Evolutionary conservation across 2,888 invertebrate genomes (phyloP).

Genomic region (Synergus gifuensis): DNA sequence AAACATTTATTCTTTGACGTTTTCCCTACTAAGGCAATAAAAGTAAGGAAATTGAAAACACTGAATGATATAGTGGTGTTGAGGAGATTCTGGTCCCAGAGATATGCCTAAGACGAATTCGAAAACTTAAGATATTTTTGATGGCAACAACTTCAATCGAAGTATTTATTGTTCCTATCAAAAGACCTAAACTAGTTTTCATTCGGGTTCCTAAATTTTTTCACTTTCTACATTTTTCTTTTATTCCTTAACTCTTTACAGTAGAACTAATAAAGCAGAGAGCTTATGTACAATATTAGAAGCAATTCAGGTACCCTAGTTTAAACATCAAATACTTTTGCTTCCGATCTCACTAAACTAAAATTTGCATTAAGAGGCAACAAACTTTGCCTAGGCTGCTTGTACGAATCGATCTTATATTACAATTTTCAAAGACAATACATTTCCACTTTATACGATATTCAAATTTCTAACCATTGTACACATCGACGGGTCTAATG

Average conservation of each 20-base stretch:
- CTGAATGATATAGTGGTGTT: constrained; percentile 26
- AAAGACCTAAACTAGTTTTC: constrained; percentile 17
- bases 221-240: constrained; percentile 20
- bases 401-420: constrained; percentile 2
- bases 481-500: not conserved
- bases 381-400: not conserved
- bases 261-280: constrained; percentile 33
- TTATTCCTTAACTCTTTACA: not conserved
- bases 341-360: constrained; percentile 12
- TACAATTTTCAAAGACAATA: not conserved
- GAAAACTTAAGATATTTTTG: constrained; percentile 2
- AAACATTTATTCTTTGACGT: constrained; percentile 23
- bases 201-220: constrained; percentile 12
- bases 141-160: constrained; percentile 1
- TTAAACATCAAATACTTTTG: constrained; percentile 24
- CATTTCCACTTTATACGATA: not conserved
- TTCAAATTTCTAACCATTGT: not conserved
- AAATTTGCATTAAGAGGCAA: not conserved
- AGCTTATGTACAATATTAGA: constrained; percentile 37
- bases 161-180: not conserved
- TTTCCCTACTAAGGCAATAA: constrained; percentile 2
- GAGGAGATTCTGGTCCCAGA: constrained; percentile 37
- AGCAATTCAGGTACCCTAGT: constrained; percentile 14
- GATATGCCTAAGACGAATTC: constrained; percentile 28
- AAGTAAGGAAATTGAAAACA: constrained; percentile 30